Evolutionary conservation across 2,888 invertebrate genomes (phyloP).

Genomic region (Rhingia rostrata): DNA sequence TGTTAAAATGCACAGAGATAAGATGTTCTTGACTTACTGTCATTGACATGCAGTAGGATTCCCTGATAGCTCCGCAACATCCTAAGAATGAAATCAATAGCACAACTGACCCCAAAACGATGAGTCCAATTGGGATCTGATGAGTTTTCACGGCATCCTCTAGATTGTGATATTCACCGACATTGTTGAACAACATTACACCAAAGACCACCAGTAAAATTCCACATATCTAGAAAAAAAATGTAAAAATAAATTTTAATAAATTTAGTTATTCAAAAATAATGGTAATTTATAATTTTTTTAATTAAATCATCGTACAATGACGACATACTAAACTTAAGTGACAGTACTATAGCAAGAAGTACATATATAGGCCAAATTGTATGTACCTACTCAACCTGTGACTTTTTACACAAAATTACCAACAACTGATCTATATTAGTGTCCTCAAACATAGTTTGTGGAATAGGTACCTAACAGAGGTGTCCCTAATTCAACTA

Average conservation of each 20-base stretch:
- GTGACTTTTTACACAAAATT: too few species aligned
- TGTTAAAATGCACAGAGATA: neutral
- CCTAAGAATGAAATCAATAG: conserved; percentile 94
- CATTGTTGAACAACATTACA: conserved; percentile 86
- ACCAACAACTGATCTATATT: too few species aligned
- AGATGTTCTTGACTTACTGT: conserved; percentile 85
- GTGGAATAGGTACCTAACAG: too few species aligned
- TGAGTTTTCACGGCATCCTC: conserved; percentile 83
- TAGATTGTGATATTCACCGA: conserved; percentile 84
- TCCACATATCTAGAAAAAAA: conserved; percentile 86
- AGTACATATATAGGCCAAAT: too few species aligned
- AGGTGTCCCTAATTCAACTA: too few species aligned
- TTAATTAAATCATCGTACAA: too few species aligned
- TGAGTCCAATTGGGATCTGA: conserved; percentile 86
- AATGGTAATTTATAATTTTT: too few species aligned
- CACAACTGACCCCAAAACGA: conserved; percentile 88
- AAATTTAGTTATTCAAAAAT: too few species aligned
- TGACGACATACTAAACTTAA: too few species aligned
- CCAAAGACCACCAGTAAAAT: conserved; percentile 88
- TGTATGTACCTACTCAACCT: too few species aligned
- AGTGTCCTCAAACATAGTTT: too few species aligned
- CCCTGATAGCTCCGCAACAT: conserved; percentile 94
- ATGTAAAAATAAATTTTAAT: neutral
- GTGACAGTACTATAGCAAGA: too few species aligned
- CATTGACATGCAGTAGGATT: conserved; percentile 94